Evolutionary conservation across 2,113 vertebrate species (phyloP).

Genomic region (Perccottus glenii): DNA sequence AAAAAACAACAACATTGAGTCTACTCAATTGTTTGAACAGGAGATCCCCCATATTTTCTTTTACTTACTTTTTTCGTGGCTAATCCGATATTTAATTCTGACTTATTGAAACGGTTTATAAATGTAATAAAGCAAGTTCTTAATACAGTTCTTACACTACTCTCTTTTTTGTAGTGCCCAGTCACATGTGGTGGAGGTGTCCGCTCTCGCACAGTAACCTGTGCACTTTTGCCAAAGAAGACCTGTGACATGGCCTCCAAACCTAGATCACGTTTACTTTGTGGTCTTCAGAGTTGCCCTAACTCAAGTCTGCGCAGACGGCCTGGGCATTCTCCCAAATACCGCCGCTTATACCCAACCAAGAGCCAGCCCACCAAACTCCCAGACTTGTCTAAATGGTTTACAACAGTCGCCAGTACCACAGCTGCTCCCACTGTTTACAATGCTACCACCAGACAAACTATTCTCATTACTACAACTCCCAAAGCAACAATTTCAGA

Average conservation of each 20-base stretch:
- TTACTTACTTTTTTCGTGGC: too few relatives aligned
- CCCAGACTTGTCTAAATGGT: slow-evolving; percentile 22
- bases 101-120: too few relatives aligned
- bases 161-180: slow-evolving; percentile 83
- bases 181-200: slow-evolving; percentile 92
- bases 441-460: slow-evolving; percentile 22
- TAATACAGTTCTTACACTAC: neutral
- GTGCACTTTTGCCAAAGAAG: slow-evolving; percentile 78
- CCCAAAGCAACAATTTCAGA: slow-evolving; percentile 32
- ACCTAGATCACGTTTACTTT: slow-evolving; percentile 89
- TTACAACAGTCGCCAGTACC: slow-evolving; percentile 13
- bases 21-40: too few relatives aligned
- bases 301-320: slow-evolving; percentile 66
- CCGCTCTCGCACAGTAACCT: slow-evolving; percentile 86
- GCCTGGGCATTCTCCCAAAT: slow-evolving; percentile 46
- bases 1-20: too few relatives aligned
- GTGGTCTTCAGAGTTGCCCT: slow-evolving; percentile 90
- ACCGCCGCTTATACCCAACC: slow-evolving; percentile 36
- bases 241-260: slow-evolving; percentile 83
- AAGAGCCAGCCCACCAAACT: slow-evolving; percentile 38
- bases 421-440: slow-evolving; percentile 33
- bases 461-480: slow-evolving; percentile 5
- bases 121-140: too few relatives aligned
- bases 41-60: too few relatives aligned
- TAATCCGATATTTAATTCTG: too few relatives aligned